These are phyloP conservation scores for Morpho helenor DNA, from an alignment of 2,888 invertebrate genomes.

Conservation along the genomic window DNA sequence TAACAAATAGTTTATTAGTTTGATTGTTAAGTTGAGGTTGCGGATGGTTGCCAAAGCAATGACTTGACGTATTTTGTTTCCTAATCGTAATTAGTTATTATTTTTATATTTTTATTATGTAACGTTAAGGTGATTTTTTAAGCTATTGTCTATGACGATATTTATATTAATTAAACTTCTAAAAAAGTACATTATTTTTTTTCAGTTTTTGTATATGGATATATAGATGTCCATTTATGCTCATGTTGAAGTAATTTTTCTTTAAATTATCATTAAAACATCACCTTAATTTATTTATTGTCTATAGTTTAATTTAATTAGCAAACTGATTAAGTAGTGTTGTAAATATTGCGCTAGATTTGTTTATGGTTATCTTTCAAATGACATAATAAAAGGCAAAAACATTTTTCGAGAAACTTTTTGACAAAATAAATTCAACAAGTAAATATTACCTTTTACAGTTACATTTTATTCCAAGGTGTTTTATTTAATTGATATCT, in stretches of 20 bases:
- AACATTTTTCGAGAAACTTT: too few relatives aligned
- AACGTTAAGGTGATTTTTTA: conserved; percentile 31
- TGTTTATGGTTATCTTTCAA: neutral
- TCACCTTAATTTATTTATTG: conserved; percentile 27
- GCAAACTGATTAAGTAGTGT: conserved; percentile 1
- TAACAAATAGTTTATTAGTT: too few relatives aligned
- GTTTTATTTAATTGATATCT: too few relatives aligned
- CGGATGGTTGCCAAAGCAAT: conserved; percentile 27
- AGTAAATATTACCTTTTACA: neutral
- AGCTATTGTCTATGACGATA: neutral
- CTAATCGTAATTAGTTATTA: conserved; percentile 20
- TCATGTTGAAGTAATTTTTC: too few relatives aligned
- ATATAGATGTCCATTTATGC: too few relatives aligned
- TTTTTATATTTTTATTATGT: conserved; percentile 14
- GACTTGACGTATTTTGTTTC: conserved; percentile 24
- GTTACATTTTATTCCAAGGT: too few relatives aligned
- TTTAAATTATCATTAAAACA: neutral
- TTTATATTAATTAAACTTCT: too few relatives aligned
- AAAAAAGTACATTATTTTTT: too few relatives aligned
- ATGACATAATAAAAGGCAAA: too few relatives aligned
- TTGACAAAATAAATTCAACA: neutral
- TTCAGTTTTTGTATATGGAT: too few relatives aligned
- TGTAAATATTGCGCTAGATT: conserved; percentile 16
- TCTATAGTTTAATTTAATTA: conserved; percentile 21
- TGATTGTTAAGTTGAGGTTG: neutral